phyloP scores from a whole-genome alignment of 2,797 vertebrate genomes.

The Leuciscus waleckii region DNA sequence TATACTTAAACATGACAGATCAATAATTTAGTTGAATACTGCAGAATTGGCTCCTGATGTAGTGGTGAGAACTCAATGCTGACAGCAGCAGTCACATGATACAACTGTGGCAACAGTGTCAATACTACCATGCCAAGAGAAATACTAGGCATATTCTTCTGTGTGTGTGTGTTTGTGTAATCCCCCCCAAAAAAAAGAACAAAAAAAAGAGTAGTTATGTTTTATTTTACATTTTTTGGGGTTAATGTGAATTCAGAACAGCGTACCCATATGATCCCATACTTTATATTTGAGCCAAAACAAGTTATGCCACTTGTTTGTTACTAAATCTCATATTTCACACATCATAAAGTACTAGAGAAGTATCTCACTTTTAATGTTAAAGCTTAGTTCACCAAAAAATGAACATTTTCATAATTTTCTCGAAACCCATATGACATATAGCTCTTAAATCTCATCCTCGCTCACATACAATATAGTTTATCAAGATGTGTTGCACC shows the following conservation, averaged over 20 bases:
- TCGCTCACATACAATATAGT: not conserved
- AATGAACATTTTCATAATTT: not conserved
- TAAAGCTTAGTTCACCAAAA: not conserved
- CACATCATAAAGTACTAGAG: not conserved
- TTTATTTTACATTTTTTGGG: not conserved
- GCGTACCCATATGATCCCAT: not conserved
- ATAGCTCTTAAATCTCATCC: not conserved
- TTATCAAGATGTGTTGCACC: not conserved
- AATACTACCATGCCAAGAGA: slow-evolving; percentile 6
- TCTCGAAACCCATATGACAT: not conserved
- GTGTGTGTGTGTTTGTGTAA: not conserved
- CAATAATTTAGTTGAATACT: slow-evolving; percentile 16
- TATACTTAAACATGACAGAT: not conserved
- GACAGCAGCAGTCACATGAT: slow-evolving; percentile 17
- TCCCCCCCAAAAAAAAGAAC: too few species aligned
- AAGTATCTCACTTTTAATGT: not conserved
- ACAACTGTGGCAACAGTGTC: slow-evolving; percentile 19
- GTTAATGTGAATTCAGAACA: not conserved
- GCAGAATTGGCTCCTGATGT: slow-evolving; percentile 9
- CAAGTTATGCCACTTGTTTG: not conserved
- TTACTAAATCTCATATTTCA: not conserved
- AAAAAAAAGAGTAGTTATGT: not conserved
- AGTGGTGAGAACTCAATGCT: slow-evolving; percentile 20
- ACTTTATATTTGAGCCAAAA: not conserved
- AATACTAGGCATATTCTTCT: slow-evolving; percentile 1